These are phyloP conservation scores for Sylvilagus floridanus DNA, from an alignment of 2,797 vertebrate species.

Conservation along the genomic window DNA sequence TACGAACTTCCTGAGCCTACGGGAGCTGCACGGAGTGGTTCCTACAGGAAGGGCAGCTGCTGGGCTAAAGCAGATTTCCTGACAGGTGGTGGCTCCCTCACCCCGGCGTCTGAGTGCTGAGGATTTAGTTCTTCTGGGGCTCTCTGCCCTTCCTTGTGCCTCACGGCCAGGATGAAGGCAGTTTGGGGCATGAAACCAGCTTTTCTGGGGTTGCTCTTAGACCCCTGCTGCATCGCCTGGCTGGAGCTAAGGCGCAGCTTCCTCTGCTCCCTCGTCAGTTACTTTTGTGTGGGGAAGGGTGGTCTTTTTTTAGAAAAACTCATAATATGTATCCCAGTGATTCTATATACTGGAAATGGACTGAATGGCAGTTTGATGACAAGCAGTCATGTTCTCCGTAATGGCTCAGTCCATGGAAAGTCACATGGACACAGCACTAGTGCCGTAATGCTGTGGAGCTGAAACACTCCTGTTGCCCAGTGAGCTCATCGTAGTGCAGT, in stretches of 20 bases:
- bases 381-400: too few relatives aligned
- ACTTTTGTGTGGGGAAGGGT: background rate
- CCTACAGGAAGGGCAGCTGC: background rate
- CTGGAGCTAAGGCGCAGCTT: too few relatives aligned
- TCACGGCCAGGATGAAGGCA: background rate
- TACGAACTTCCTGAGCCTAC: too few relatives aligned
- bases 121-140: background rate
- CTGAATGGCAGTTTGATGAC: background rate
- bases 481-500: too few relatives aligned
- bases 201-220: background rate
- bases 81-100: background rate
- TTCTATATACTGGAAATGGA: background rate
- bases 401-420: too few relatives aligned
- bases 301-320: background rate
- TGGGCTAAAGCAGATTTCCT: background rate
- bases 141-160: background rate
- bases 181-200: background rate
- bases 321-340: background rate
- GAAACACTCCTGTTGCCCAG: too few relatives aligned
- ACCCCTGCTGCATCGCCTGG: background rate
- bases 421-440: too few relatives aligned
- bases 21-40: background rate
- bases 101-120: too few relatives aligned
- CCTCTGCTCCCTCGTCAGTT: background rate
- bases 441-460: too few relatives aligned